Conservation (phyloP, 2,113 vertebrate genomes). For the Phaethon lepturus region DNA sequence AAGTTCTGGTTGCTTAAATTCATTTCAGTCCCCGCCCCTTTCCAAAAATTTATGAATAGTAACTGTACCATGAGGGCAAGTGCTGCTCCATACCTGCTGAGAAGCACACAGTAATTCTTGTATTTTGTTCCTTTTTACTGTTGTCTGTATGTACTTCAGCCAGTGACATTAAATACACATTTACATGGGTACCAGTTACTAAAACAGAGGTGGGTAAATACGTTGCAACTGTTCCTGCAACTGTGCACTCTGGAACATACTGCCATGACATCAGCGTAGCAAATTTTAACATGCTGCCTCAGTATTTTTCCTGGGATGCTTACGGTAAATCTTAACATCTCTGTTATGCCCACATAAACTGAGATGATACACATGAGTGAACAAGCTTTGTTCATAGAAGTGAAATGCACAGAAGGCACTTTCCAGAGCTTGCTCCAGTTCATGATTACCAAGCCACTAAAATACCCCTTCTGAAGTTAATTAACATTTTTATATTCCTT, state of each 20-base stretch:
- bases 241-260: background rate
- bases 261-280: background rate
- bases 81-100: background rate
- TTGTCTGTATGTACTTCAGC: background rate
- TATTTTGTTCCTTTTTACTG: background rate
- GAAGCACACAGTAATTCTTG: background rate
- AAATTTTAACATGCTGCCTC: background rate
- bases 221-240: background rate
- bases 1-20: background rate
- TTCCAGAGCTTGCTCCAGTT: conserved; percentile 23
- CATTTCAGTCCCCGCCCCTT: background rate
- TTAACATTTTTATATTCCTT: background rate
- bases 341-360: background rate
- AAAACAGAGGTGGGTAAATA: background rate
- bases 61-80: background rate
- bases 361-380: conserved; percentile 15
- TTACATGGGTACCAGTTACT: background rate
- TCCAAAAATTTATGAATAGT: background rate
- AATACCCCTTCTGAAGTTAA: background rate
- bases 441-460: background rate
- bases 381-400: background rate
- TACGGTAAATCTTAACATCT: background rate
- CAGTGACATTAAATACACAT: background rate
- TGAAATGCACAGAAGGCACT: conserved; percentile 50
- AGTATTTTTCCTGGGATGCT: background rate